Evolutionary conservation across 2,888 invertebrate genomes (phyloP), one percentile per base, ranked within the genome.

Genomic region (Tinea pellionella): DNA sequence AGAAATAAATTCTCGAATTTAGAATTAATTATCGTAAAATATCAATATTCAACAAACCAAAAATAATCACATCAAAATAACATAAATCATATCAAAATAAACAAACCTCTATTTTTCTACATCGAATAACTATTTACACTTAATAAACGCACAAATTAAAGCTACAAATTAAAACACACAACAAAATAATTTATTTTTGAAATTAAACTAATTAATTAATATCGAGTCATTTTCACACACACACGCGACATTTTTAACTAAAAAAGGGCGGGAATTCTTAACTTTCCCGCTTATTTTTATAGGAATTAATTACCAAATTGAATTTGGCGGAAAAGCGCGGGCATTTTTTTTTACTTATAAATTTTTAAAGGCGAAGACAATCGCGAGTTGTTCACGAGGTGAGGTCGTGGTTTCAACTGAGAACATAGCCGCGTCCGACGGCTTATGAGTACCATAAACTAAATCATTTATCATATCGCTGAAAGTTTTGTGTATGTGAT

Each of bases 401-500:
- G 53, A 53, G 11, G 53, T 11, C 53, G 53, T 18, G 16, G 18
- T 9, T 18, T 53, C 24, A 18, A 53, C 53, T 53, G 53, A 53
- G 53, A n/a, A 18, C 53, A 53, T 24, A 24, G 53, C n/a, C 53
- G 53, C 53, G 53, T 24, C 51, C 53, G 53, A 2, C 53, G 53
- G 19, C 47, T 53, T 53, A 19, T 24, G 24, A n/a, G 18, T 53
- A 4, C 53, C 53, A 53, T 53, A 24, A 12, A 53, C 53, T 53
- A 24, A 53, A 53, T 53, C 53, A 53, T 53, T 53, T 53, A 53
- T 53, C 47, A 47, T 47, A 24, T 53, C 24, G 53, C 24, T 47
- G 47, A 53, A 16, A 16, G 47, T 47, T 47, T 47, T 47, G 15
- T 47, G 13, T 41, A 24, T 37, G 1, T 37, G 37, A 37, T 37